These are phyloP conservation scores for Turritopsis rubra DNA, from an alignment of 30 jellyfish, hydroid and myxozoan species.

Conservation along the genomic window DNA sequence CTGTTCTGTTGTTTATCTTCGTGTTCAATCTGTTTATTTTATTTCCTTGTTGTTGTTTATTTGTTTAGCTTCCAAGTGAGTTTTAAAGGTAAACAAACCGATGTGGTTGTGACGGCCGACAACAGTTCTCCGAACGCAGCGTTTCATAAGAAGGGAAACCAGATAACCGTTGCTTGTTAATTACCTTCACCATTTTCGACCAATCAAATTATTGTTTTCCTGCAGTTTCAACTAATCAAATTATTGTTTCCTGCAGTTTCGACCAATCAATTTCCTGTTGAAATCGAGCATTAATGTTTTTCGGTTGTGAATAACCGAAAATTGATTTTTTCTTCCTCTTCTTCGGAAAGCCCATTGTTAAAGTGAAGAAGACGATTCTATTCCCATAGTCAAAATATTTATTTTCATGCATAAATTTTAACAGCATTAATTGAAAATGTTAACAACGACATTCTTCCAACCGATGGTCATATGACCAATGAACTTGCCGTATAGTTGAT, in stretches of 20 bases:
- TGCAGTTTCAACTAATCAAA: not conserved
- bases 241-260: not conserved
- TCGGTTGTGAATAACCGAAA: not conserved
- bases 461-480: too few relatives aligned
- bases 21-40: not conserved
- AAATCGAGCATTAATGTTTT: too few relatives aligned
- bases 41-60: not conserved
- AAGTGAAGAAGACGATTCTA: not conserved
- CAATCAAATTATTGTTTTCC: not conserved
- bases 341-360: too few relatives aligned
- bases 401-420: not conserved
- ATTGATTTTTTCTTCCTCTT: too few relatives aligned
- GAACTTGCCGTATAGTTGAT: too few relatives aligned
- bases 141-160: conserved; percentile 3
- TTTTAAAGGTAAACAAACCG: conserved; percentile 8
- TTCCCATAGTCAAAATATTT: not conserved
- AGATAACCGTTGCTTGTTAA: not conserved
- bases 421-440: not conserved
- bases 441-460: too few relatives aligned
- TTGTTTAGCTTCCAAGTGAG: not conserved
- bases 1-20: not conserved
- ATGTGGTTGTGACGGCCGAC: not conserved
- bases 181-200: not conserved
- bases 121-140: not conserved
- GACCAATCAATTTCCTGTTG: not conserved